These are phyloP conservation scores for Illadopsis cleaveri DNA, from an alignment of 2,113 vertebrate species.

Conservation along the genomic window DNA sequence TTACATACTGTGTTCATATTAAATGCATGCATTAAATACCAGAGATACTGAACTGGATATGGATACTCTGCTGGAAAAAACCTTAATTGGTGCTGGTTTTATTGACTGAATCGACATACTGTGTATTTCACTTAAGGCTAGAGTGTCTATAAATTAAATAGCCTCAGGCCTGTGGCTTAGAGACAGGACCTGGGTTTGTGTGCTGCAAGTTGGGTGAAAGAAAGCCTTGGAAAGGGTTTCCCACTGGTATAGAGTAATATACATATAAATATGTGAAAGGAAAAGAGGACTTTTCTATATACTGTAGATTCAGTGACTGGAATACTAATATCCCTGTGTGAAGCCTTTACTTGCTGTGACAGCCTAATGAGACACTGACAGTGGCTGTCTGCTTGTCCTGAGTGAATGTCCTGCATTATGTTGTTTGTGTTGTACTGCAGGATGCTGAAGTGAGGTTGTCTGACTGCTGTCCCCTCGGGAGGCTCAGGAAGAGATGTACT, in stretches of 20 bases:
- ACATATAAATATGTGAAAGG: not conserved
- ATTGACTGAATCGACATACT: not conserved
- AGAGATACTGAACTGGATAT: not conserved
- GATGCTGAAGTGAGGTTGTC: conserved; percentile 11
- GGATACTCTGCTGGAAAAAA: not conserved
- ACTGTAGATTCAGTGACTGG: not conserved
- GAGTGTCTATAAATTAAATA: conserved; percentile 5
- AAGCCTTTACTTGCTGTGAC: not conserved
- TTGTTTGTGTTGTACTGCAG: conserved; percentile 39
- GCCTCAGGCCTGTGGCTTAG: not conserved
- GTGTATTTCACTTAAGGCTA: conserved; percentile 11
- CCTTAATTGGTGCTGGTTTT: not conserved
- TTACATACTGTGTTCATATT: not conserved
- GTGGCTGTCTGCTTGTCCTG: conserved; percentile 2
- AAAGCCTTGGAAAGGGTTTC: not conserved
- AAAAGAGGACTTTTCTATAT: not conserved
- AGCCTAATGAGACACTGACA: conserved; percentile 28
- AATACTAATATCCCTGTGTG: not conserved
- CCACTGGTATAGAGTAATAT: not conserved
- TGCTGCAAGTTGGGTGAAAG: not conserved
- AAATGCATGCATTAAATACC: not conserved
- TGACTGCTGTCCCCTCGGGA: conserved; percentile 42
- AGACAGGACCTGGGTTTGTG: not conserved
- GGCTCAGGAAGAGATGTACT: not conserved
- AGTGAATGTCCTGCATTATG: conserved; percentile 14